Evolutionary conservation across 2,888 invertebrate genomes (phyloP).

Genomic region (Erebia epiphron): DNA sequence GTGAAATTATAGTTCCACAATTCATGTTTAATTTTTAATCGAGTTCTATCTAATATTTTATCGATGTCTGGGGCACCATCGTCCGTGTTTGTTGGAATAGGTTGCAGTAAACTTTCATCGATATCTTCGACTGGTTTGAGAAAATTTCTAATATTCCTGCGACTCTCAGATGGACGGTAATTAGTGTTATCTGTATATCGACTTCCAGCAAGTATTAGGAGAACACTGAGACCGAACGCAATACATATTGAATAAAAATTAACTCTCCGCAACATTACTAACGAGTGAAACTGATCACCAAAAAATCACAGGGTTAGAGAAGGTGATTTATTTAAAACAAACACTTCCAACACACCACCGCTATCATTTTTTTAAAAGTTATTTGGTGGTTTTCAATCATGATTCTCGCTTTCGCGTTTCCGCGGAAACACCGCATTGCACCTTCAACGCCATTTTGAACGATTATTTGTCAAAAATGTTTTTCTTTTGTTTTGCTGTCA

Average conservation of each 20-base stretch:
- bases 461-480: conserved; percentile 21
- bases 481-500: conserved; percentile 21
- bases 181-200: conserved; percentile 80
- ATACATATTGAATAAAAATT: conserved; percentile 81
- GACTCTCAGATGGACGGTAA: conserved; percentile 74
- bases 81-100: conserved; percentile 64
- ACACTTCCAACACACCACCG: conserved; percentile 64
- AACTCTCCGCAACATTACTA: conserved; percentile 79
- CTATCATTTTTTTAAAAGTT: conserved; percentile 66
- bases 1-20: conserved; percentile 69
- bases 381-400: conserved; percentile 67
- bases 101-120: conserved; percentile 58
- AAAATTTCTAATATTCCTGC: conserved; percentile 75
- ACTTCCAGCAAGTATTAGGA: conserved; percentile 80
- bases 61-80: conserved; percentile 68
- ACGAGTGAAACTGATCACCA: conserved; percentile 49
- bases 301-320: conserved; percentile 39
- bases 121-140: conserved; percentile 83
- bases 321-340: conserved; percentile 43
- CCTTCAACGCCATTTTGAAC: conserved; percentile 67
- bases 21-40: conserved; percentile 63
- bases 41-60: conserved; percentile 67
- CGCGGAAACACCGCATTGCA: conserved; percentile 82
- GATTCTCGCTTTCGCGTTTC: conserved; percentile 70
- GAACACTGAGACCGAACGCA: conserved; percentile 78